Base-by-base conservation (phyloP, 2,113 vertebrate species). In the Ailuropoda melanoleuca region DNA sequence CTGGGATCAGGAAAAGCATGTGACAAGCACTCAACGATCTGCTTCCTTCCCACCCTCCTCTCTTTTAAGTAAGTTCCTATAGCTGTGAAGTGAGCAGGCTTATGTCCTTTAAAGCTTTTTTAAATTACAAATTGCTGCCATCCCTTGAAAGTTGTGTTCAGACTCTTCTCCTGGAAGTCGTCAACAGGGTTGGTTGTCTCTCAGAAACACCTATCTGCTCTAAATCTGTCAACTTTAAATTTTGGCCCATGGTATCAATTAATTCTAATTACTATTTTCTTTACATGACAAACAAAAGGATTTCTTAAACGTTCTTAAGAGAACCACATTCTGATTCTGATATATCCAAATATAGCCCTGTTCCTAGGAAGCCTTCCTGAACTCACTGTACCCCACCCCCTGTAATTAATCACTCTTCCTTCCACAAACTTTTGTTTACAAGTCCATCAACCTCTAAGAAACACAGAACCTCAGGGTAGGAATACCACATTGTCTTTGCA, bases 101-200 rank as follows among this genome's bases (percentile, higher is more conserved):
- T 9, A 77, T 7, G 34, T 50, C 39, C 68, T 46, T 68, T 26
- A 64, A 80, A 55, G n/a, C 19, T 39, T n/a, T 34, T 56, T 58
- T 43, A 31, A 58, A 95, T 78, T 90, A 87, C 39, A 60, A 87
- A 83, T 37, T 93, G 77, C 68, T 77, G n/a, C 50, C 34, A 97
- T 91, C 39, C 26, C 80, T 87, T 46, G 23, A 70, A 60, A 93
- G 34, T 43, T 86, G 48, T 50, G 19, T 55, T 68, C 84, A 97
- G 21, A 77, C 26, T 77, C 74, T 75, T 53, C 66, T 84, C 90
- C 58, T 74, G 31, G 39, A 90, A 87, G 82, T 62, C 31, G n/a
- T 83, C 37, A 92, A 64, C 15, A 83, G 29, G 24, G 8, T 56
- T 58, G 46, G 34, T 7, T 56, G 50, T 91, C 87, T 83, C 78